Conservation (phyloP, 2,888 invertebrate species). For the Lithophane socia region DNA sequence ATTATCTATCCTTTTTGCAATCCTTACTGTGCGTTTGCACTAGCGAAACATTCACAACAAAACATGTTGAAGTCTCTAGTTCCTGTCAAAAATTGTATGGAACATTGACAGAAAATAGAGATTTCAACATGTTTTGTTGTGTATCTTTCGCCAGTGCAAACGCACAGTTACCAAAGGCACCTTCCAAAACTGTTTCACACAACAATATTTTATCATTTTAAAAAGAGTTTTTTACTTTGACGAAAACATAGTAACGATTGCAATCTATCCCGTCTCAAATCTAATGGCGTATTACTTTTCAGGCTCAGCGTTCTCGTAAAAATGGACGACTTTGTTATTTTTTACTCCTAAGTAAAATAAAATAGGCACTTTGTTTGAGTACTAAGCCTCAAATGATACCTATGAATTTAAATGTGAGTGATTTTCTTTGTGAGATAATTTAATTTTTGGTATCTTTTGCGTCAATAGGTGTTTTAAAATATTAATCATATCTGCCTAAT, state of each 20-base stretch:
- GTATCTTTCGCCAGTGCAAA: too few species aligned
- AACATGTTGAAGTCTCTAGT: too few species aligned
- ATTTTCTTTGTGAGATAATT: slow-evolving; percentile 29
- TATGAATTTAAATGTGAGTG: slow-evolving; percentile 42
- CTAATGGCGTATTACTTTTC: slow-evolving; percentile 54
- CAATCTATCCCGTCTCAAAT: slow-evolving; percentile 50
- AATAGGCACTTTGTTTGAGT: slow-evolving; percentile 41
- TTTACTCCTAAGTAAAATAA: slow-evolving; percentile 35
- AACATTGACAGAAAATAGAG: too few species aligned
- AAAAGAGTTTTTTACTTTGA: slow-evolving; percentile 8
- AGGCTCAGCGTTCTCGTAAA: slow-evolving; percentile 36
- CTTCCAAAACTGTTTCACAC: not conserved
- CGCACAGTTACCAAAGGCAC: not conserved
- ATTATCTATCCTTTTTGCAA: not conserved
- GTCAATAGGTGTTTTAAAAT: not conserved
- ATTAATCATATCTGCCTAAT: not conserved
- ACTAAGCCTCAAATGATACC: slow-evolving; percentile 46
- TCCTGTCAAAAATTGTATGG: too few species aligned
- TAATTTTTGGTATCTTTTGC: not conserved
- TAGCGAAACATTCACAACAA: too few species aligned
- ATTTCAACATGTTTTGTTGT: too few species aligned
- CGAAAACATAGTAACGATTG: slow-evolving; percentile 39
- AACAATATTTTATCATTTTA: slow-evolving; percentile 1
- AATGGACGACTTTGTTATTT: slow-evolving; percentile 45
- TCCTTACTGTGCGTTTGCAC: too few species aligned